Percentiles rank a stretch among this genome's conserved stretches.
phyloP scores from a whole-genome alignment of 2,113 vertebrate genomes.

The Microcebus jonahi region DNA sequence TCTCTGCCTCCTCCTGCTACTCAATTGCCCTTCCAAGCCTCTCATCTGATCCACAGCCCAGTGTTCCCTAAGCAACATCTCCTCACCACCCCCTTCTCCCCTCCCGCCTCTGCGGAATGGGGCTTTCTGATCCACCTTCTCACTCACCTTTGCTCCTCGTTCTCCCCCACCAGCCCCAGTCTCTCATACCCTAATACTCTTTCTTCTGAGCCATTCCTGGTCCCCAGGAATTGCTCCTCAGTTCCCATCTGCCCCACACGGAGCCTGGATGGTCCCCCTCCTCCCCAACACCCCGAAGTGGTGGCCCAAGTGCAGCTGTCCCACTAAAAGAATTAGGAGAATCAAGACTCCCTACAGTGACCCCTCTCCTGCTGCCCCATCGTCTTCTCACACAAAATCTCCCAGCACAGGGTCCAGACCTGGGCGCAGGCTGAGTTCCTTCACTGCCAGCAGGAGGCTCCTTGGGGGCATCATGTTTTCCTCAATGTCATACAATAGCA shows the following conservation, averaged over 20 bases:
- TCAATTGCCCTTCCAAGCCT: not conserved
- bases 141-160: not conserved
- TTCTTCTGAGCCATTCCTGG: not conserved
- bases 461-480: not conserved
- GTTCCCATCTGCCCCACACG: not conserved
- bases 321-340: not conserved
- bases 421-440: not conserved
- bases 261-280: not conserved
- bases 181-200: not conserved
- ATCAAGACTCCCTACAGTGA: not conserved
- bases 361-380: not conserved
- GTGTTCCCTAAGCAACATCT: not conserved
- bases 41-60: not conserved
- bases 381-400: not conserved
- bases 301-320: not conserved
- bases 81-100: not conserved
- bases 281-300: too few relatives aligned
- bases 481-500: not conserved
- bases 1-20: not conserved
- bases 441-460: conserved; percentile 12
- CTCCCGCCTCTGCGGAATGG: not conserved
- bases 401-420: not conserved
- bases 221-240: not conserved
- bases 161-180: not conserved
- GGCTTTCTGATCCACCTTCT: not conserved